Base-by-base conservation (phyloP, 2,797 vertebrate species). In the Melanotaenia boesemani region DNA sequence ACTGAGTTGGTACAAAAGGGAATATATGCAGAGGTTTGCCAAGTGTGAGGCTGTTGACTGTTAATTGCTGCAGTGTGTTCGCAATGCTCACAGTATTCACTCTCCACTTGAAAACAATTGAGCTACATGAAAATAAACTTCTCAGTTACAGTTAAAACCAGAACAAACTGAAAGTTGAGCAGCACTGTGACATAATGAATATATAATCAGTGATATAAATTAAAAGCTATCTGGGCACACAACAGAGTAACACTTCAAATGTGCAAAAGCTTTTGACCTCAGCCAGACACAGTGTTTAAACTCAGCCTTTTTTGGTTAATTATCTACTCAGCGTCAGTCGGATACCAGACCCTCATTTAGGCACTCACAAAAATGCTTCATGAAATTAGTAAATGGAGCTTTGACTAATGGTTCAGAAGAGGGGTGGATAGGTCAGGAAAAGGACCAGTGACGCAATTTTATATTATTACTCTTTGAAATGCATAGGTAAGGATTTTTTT, bases 331-430 rank as follows among this genome's bases (percentile, higher is more conserved):
- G 26, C 54, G 63, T 70, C 12, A 52, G 76, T 68, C 68, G 41
- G 26, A 46, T 22, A 55, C 34, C 1, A 8, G 0, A 60, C 22
- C 1, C 44, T 67, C 34, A 34, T 26, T 39, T 59, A 13, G 32
- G 34, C 58, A 37, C 36, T 68, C 62, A 46, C 26, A 44, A 15
- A 44, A 16, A 44, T 5, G 41, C 44, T 46, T 76, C 62, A 65
- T 1, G 68, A 3, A 41, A 77, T 76, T 34, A 77, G 39, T 5
- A 72, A 69, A 85, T 74, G 41, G 66, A 10, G 18, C 62, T n/a
- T 69, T 0, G 2, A 20, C 22, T 77, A 84, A 86, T 86, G 83
- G 81, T 68, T 55, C 9, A 66, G 44, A 70, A 76, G 67, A 1
- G 32, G 39, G 26, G 26, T 10, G 44, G 44, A 46, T 6, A 20